Conservation (phyloP, 2,113 vertebrate species). For the Bujurquina vittata region DNA sequence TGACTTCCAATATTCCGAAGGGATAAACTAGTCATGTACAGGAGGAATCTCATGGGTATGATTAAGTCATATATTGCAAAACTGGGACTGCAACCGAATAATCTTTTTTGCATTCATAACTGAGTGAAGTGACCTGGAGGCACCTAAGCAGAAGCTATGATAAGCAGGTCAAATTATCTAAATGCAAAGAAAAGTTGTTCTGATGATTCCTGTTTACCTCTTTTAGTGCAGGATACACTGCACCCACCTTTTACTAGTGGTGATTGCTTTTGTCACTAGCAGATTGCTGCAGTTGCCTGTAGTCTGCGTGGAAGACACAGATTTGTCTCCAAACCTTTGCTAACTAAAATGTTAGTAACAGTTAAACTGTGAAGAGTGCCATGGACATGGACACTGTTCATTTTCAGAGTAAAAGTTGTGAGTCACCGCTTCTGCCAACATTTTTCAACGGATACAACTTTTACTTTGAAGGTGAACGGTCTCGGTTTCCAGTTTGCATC, state of each 20-base stretch:
- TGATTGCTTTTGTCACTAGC: no score
- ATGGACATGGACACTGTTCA: neutral
- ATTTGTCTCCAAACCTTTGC: neutral
- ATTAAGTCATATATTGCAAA: conserved; percentile 17
- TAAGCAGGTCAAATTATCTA: neutral
- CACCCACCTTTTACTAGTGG: neutral
- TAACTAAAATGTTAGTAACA: neutral
- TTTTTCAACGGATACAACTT: no score
- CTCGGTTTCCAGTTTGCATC: neutral
- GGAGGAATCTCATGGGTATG: neutral
- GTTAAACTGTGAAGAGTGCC: no score
- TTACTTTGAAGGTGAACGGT: no score
- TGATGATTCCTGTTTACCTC: neutral
- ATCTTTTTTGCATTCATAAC: neutral
- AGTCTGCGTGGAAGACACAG: neutral
- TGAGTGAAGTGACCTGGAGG: neutral
- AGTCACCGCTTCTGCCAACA: no score
- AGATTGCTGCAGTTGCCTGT: neutral
- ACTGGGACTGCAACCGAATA: neutral
- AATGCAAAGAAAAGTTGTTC: neutral
- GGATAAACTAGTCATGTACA: neutral
- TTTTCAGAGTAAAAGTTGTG: neutral
- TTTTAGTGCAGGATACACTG: neutral
- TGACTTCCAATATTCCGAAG: conserved; percentile 19
- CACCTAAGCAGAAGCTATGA: neutral